These are phyloP conservation scores for Potamarius usumacintae DNA, from an alignment of 2,113 vertebrate genomes.

Conservation along the genomic window DNA sequence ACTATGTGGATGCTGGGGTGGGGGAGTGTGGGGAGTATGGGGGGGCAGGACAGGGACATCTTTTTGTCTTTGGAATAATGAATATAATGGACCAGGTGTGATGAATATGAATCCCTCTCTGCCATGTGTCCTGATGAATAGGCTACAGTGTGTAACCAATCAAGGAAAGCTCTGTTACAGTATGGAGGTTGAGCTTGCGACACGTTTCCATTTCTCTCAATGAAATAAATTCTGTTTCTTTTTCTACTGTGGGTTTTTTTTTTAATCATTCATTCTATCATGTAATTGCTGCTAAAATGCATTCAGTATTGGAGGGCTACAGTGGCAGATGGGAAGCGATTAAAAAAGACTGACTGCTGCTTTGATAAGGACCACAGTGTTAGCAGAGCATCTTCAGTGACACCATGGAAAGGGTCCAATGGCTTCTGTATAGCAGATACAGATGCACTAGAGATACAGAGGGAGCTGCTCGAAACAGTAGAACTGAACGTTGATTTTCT, in stretches of 20 bases:
- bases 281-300: constrained; percentile 74
- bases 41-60: neutral
- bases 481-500: constrained; percentile 33
- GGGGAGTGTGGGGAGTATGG: neutral
- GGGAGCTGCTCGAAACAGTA: constrained; percentile 27
- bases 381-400: constrained; percentile 18
- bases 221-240: constrained; percentile 41
- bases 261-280: constrained; percentile 54
- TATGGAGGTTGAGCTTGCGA: constrained; percentile 45
- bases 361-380: constrained; percentile 30
- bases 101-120: constrained; percentile 19
- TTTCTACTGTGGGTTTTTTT: constrained; percentile 45
- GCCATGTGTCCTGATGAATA: constrained; percentile 15
- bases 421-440: constrained; percentile 28
- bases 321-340: constrained; percentile 48
- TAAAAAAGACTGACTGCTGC: constrained; percentile 34
- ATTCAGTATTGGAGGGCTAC: constrained; percentile 64
- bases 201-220: constrained; percentile 45
- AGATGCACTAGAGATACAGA: constrained; percentile 25
- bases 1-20: constrained; percentile 13
- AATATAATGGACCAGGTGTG: constrained; percentile 22
- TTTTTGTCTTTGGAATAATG: constrained; percentile 20
- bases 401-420: constrained; percentile 12
- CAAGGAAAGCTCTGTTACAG: constrained; percentile 31
- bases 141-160: constrained; percentile 11